These are phyloP conservation scores for Drosophila pallidifrons DNA, from an alignment of 1,140 invertebrate genomes.

Conservation along the genomic window DNA sequence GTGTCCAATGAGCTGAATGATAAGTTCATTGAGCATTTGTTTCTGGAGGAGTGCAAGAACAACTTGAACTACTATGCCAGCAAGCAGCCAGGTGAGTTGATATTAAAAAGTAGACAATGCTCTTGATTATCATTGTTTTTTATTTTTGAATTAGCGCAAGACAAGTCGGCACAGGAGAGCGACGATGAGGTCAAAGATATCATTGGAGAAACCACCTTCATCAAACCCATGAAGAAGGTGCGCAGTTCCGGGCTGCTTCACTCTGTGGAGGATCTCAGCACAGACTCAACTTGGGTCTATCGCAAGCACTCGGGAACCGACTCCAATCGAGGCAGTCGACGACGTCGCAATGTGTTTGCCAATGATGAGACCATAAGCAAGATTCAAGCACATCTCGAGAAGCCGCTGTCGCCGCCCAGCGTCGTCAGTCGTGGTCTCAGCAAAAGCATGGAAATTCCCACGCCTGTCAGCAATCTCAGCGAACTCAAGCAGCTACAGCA, in stretches of 20 bases:
- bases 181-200: slow-evolving; percentile 87
- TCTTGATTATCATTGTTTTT: neutral
- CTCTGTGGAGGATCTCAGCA: slow-evolving; percentile 90
- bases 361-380: slow-evolving; percentile 84
- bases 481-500: slow-evolving; percentile 71
- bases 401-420: slow-evolving; percentile 68
- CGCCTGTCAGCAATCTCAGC: slow-evolving; percentile 81
- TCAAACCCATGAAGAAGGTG: slow-evolving; percentile 87
- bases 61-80: slow-evolving; percentile 78
- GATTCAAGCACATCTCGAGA: slow-evolving; percentile 77
- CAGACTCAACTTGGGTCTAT: slow-evolving; percentile 90
- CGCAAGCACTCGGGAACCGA: slow-evolving; percentile 86
- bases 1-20: slow-evolving; percentile 63
- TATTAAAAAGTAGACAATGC: neutral
- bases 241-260: slow-evolving; percentile 89
- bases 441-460: slow-evolving; percentile 85
- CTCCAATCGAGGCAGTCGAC: slow-evolving; percentile 80
- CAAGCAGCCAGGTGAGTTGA: slow-evolving; percentile 63
- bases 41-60: slow-evolving; percentile 83
- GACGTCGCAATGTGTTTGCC: slow-evolving; percentile 77
- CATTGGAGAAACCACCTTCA: slow-evolving; percentile 86
- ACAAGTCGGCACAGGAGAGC: slow-evolving; percentile 85
- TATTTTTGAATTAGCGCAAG: slow-evolving; percentile 46
- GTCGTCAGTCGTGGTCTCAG: slow-evolving; percentile 80
- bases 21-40: slow-evolving; percentile 83